Conservation (phyloP, 2,888 invertebrate species). For the Halocaridina rubra region DNA sequence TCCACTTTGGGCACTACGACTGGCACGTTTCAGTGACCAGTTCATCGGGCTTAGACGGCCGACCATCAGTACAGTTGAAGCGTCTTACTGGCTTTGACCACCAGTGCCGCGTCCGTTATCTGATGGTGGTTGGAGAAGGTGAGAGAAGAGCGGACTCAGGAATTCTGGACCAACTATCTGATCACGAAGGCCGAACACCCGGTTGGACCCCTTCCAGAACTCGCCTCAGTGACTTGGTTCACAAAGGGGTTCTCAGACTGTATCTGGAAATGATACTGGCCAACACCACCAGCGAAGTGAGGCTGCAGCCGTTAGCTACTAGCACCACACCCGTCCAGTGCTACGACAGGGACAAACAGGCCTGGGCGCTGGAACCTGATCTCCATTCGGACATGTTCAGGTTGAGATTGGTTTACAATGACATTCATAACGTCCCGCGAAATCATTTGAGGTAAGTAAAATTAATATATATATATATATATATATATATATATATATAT, state of each 20-base stretch:
- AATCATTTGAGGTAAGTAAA: constrained; percentile 78
- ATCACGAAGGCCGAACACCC: constrained; percentile 78
- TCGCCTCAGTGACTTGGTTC: constrained; percentile 73
- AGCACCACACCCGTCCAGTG: constrained; percentile 71
- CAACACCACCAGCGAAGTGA: constrained; percentile 76
- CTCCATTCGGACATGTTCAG: constrained; percentile 81
- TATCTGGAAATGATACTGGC: constrained; percentile 81
- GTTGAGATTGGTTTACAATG: constrained; percentile 80
- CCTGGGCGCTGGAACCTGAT: constrained; percentile 83
- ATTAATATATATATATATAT: too few species aligned
- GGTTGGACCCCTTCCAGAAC: constrained; percentile 77
- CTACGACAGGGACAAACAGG: constrained; percentile 84
- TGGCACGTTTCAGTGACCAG: constrained; percentile 80
- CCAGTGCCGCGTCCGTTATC: constrained; percentile 80
- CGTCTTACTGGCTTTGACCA: constrained; percentile 85
- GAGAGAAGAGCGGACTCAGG: constrained; percentile 78
- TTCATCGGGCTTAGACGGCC: constrained; percentile 69
- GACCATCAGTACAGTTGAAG: constrained; percentile 72
- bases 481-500: too few species aligned
- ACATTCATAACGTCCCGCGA: constrained; percentile 81
- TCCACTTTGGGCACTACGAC: constrained; percentile 84
- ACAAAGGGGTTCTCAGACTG: constrained; percentile 74
- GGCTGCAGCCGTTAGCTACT: constrained; percentile 65
- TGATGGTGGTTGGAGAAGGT: constrained; percentile 74
- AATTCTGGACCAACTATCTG: constrained; percentile 78